Percentiles rank a stretch among this genome's conserved stretches.
Conservation (phyloP, 2,888 invertebrate genomes). For the Mesorhabditis belari region DNA sequence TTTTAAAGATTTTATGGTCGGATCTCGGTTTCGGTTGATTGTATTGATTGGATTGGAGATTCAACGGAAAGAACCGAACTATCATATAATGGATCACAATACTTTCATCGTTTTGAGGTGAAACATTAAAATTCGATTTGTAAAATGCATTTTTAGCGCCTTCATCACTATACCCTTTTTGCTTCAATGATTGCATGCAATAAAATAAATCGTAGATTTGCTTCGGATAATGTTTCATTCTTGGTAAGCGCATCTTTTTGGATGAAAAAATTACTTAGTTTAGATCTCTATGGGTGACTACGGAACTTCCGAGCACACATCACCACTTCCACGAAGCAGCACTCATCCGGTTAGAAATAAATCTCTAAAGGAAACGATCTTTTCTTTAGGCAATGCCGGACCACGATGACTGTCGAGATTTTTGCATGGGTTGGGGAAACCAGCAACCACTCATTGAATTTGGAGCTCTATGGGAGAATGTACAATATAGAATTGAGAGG, state of each 20-base stretch:
- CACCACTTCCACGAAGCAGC: background rate
- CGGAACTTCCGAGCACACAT: slow-evolving; percentile 14
- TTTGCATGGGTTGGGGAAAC: slow-evolving; percentile 49
- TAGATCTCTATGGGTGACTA: slow-evolving; percentile 23
- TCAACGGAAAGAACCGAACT: slow-evolving; percentile 15
- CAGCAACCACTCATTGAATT: slow-evolving; percentile 40
- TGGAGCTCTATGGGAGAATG: slow-evolving; percentile 29
- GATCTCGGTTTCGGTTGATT: slow-evolving; percentile 27
- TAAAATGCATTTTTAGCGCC: slow-evolving; percentile 6
- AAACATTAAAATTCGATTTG: background rate
- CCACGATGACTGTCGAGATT: slow-evolving; percentile 35
- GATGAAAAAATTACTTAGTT: slow-evolving; percentile 3
- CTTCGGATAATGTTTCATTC: slow-evolving; percentile 25
- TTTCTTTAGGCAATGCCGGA: slow-evolving; percentile 38
- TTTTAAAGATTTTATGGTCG: slow-evolving; percentile 30
- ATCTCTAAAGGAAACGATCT: background rate
- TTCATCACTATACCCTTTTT: slow-evolving; percentile 22
- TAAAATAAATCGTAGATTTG: slow-evolving; percentile 38
- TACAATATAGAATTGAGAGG: slow-evolving; percentile 31
- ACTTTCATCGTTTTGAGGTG: slow-evolving; percentile 19
- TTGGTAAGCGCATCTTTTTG: slow-evolving; percentile 13
- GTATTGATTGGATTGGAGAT: slow-evolving; percentile 27
- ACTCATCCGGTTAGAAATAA: background rate
- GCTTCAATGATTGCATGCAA: slow-evolving; percentile 37
- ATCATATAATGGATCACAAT: slow-evolving; percentile 13